Evolutionary conservation across 2,797 vertebrate species (phyloP).

Genomic region (Cirrhinus mrigala): DNA sequence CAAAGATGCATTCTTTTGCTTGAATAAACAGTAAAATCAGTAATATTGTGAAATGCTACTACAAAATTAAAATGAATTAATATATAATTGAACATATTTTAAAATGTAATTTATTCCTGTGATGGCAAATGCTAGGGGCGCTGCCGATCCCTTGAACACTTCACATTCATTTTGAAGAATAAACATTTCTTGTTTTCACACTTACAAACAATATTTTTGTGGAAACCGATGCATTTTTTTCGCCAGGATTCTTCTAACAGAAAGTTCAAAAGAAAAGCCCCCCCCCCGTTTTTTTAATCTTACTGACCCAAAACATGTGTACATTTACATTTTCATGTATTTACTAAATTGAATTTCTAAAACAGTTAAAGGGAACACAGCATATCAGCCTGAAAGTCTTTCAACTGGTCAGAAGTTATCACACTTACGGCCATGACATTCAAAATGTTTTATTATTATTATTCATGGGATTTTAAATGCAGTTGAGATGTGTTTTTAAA

Average conservation of each 20-base stretch:
- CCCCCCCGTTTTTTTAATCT: neutral
- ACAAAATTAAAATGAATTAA: neutral
- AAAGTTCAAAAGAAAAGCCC: neutral
- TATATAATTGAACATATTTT: neutral
- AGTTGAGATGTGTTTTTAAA: slow-evolving; percentile 13
- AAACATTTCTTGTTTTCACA: neutral
- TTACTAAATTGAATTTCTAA: neutral
- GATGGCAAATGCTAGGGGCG: too few species aligned
- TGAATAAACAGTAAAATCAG: neutral
- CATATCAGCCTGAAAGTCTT: slow-evolving; percentile 11
- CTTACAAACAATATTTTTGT: neutral
- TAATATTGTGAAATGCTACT: neutral
- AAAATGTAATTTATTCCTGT: neutral
- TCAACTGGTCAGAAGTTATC: neutral
- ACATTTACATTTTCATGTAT: neutral
- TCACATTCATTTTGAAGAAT: too few species aligned
- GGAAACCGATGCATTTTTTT: neutral
- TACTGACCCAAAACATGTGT: neutral
- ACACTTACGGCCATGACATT: slow-evolving; percentile 1
- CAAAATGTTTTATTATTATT: neutral
- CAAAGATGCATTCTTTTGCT: neutral
- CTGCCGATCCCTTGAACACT: too few species aligned
- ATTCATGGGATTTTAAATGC: neutral
- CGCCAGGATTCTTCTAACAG: neutral
- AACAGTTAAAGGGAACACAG: neutral